Percentiles rank a stretch among this genome's conserved stretches.
Evolutionary conservation across 2,113 vertebrate species (phyloP).

Genomic region (Nipponia nippon): DNA sequence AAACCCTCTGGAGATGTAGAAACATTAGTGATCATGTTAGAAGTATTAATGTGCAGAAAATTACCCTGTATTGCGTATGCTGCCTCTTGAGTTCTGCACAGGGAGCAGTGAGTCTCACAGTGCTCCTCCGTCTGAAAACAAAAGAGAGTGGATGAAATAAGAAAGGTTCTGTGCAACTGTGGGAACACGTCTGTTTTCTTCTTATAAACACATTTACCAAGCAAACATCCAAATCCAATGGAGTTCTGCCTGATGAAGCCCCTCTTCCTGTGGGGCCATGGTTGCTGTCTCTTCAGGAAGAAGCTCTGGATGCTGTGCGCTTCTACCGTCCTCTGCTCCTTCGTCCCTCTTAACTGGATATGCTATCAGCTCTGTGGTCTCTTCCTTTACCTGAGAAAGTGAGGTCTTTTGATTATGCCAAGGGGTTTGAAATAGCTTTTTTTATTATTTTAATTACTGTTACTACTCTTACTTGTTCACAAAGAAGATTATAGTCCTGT

Average conservation of each 20-base stretch:
- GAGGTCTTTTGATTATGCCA: neutral
- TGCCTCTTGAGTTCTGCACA: neutral
- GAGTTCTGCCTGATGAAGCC: neutral
- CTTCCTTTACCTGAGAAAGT: neutral
- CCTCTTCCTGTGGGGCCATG: rapidly evolving
- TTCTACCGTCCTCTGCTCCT: neutral
- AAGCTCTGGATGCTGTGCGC: neutral
- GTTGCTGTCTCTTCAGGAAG: neutral
- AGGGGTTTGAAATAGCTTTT: neutral
- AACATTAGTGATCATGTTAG: constrained; percentile 45
- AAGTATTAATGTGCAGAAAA: constrained; percentile 31
- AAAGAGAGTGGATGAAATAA: neutral
- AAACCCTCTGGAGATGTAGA: constrained; percentile 36
- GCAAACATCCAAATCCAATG: neutral
- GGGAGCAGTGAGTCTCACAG: neutral
- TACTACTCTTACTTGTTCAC: neutral
- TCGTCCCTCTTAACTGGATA: neutral
- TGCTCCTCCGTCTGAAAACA: neutral
- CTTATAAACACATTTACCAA: neutral
- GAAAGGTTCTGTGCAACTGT: neutral
- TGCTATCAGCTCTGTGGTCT: neutral
- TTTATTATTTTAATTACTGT: neutral
- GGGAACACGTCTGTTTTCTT: neutral
- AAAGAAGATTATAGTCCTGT: neutral
- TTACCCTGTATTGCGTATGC: neutral